Evolutionary conservation across 2,113 vertebrate species (phyloP), one percentile per base, ranked within the genome.

Genomic region (Phyllostomus hastatus): DNA sequence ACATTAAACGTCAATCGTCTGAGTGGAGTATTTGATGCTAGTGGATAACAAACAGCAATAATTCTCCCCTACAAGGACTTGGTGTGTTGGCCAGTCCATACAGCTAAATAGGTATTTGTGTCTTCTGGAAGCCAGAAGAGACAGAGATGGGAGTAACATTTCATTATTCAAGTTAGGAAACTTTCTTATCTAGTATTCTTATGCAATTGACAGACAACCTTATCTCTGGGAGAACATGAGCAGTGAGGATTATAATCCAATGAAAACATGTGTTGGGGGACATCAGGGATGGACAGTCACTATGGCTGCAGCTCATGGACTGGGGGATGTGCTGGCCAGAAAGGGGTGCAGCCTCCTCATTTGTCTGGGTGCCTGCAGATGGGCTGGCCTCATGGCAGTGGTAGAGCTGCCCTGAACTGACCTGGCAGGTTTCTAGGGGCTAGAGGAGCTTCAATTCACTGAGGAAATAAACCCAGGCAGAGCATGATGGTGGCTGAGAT

Each of bases 401-500:
- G 59, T 41, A 31, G 4, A 46, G 14, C 10, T 70, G 38, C 33
- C 38, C 20, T 11, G 79, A 75, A 26, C 76, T 48, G 11, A 15
- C 41, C 76, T 11, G 35, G 50, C 80, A 20, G 88, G 54, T 48
- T 15, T 59, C 26, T 66, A 46, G 57, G 35, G 31, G 50, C 24
- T 28, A 26, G 19, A 41, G 15, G 97, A 43, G 54, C 90, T 73
- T 93, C 92, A 78, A 35, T 89, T 84, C 95, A 79, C 59, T 92
- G 91, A 95, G 93, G 97, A 96, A 97, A 93, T 94, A 98, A 97
- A 94, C 98, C 97, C 79, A 97, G 95, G 26, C 80, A 95, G 41
- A 98, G 72, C 83, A 88, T 28, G 96, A 96, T 10, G 75, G 54
- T 8, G 76, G 76, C 1, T 97, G 96, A 95, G 96, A 97, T 84